A percentile compares a stretch with the other conserved stretches of the same genome.
Conservation (phyloP, 1,140 invertebrate genomes). For the Carposina sasakii region DNA sequence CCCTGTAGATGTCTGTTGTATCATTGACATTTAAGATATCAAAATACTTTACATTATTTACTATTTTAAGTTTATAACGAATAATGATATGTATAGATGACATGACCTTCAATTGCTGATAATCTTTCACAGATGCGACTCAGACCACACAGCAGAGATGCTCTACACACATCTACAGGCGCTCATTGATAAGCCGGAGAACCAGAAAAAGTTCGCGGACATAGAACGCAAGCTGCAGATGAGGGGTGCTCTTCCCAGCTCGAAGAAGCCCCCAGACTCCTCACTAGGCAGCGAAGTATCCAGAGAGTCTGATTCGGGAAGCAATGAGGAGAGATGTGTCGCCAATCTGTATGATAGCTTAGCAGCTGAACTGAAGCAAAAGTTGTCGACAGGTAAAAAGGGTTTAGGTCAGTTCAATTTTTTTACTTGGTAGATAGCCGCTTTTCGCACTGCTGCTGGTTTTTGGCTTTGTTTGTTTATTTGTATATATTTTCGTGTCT, state of each 20-base stretch:
- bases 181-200: conserved; percentile 88
- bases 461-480: background rate
- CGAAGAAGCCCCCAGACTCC: conserved; percentile 74
- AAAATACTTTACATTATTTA: too few species aligned
- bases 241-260: conserved; percentile 59
- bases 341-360: conserved; percentile 88
- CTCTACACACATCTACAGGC: conserved; percentile 87
- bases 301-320: conserved; percentile 83
- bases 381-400: conserved; percentile 78
- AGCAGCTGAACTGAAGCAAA: conserved; percentile 91
- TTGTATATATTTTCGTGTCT: background rate
- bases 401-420: conserved; percentile 59
- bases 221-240: conserved; percentile 79
- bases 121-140: conserved; percentile 91
- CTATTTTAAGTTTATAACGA: too few species aligned
- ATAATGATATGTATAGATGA: too few species aligned
- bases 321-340: conserved; percentile 78
- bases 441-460: conserved; percentile 20
- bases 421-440: conserved; percentile 31
- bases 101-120: too few species aligned
- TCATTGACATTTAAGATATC: background rate
- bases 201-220: conserved; percentile 87
- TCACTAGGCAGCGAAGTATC: conserved; percentile 82
- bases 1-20: too few species aligned
- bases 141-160: conserved; percentile 90